Base-by-base conservation (phyloP, 2,797 vertebrate genomes). In the Rhyacichthys aspro region DNA sequence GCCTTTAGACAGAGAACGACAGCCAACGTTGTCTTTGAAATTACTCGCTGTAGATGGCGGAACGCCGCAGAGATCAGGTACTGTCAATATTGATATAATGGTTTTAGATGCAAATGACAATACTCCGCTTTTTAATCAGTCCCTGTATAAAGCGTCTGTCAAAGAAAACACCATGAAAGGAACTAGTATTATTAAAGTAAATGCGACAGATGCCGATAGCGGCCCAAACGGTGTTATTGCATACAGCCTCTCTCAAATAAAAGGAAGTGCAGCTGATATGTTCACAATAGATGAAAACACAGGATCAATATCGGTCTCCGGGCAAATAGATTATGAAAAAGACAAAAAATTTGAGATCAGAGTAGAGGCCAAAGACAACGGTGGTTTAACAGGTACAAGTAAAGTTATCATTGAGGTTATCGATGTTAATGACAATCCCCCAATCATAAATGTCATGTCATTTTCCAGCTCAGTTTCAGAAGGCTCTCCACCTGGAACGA, bases 271-370 rank as follows among this genome's bases (percentile, higher is more conserved):
- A 7, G 43, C 74, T 2, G 58, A 80, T 32, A 17, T 86, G 1
- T 95, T 95, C 28, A 43, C 82, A 0, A 88, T 96, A 15, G 86
- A 94, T 7, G 41, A 80, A 0, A 0, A n/a, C 3, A 89, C 87
- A 0, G 94, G 94, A 0, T 82, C 74, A 36, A 88, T 95, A 0
- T 74, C 16, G 23, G 49, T 94, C 23, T 28, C 23, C 68, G 8
- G 74, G 62, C 33, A 66, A n/a, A 52, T 77, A n/a, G 78, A 81
- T 44, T 72, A 38, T 34, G 78, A 81, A 47, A 81, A 72, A 39
- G 43, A 55, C 5, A 75, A 63, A 53, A 67, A 74, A 41, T 54
- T 62, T 43, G 56, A 73, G 56, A 19, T 80, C 2, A 70, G 64
- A 36, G 45, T 80, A 6, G 60, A 66, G 5, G 70, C 70, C 1